Evolutionary conservation across 2,888 invertebrate species (phyloP).

Genomic region (Caenorhabditis virilis): DNA sequence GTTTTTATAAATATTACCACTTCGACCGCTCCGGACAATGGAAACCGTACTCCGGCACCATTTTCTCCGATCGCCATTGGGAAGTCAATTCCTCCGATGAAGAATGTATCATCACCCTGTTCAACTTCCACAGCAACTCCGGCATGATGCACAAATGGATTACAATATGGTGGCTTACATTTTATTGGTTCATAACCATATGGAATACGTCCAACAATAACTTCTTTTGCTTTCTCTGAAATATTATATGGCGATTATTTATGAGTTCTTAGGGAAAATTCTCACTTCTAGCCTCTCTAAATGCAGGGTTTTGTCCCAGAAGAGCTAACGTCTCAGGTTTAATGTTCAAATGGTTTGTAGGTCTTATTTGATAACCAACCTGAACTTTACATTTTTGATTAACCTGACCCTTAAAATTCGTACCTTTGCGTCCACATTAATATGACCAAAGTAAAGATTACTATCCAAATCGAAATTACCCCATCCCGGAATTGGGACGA

Average conservation of each 20-base stretch:
- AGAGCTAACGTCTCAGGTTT: conserved; percentile 60
- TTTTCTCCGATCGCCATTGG: conserved; percentile 59
- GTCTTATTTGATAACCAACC: conserved; percentile 60
- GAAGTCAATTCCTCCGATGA: conserved; percentile 64
- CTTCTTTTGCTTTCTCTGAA: conserved; percentile 59
- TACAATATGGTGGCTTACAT: conserved; percentile 66
- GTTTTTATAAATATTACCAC: conserved; percentile 16
- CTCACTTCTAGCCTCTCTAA: conserved; percentile 60
- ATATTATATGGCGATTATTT: neutral
- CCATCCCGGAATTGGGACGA: conserved; percentile 65
- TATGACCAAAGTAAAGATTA: conserved; percentile 55
- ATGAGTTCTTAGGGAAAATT: neutral
- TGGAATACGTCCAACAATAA: conserved; percentile 60
- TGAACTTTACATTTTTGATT: too few species aligned
- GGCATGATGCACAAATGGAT: conserved; percentile 62
- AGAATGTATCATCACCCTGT: conserved; percentile 60
- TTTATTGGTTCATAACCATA: conserved; percentile 64
- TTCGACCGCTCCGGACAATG: conserved; percentile 60
- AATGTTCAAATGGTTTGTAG: conserved; percentile 60
- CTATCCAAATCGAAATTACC: conserved; percentile 63
- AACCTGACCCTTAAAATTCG: too few species aligned
- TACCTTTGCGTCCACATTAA: conserved; percentile 52
- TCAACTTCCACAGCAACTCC: conserved; percentile 63
- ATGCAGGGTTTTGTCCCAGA: conserved; percentile 58
- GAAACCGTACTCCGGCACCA: conserved; percentile 63